phyloP scores from a whole-genome alignment of 2,888 invertebrate species.

The Graphium colonna region DNA sequence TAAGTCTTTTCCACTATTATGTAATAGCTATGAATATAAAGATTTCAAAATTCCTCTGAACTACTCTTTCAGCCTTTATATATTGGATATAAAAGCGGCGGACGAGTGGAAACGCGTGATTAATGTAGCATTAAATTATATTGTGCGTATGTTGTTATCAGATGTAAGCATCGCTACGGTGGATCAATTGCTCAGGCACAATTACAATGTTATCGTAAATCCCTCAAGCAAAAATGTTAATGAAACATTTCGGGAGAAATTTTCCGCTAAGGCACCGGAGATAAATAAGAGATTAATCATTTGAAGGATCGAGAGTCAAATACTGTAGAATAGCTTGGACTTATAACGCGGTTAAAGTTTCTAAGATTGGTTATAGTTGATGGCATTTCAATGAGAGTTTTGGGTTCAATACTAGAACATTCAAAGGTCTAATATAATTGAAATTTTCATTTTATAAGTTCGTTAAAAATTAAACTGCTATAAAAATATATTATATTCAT shows the following conservation, averaged over 20 bases:
- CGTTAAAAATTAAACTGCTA: no score
- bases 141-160: slow-evolving; percentile 8
- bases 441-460: no score
- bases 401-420: no score
- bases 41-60: no score
- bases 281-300: slow-evolving; percentile 13
- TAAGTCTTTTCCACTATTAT: no score
- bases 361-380: no score
- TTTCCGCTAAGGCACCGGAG: neutral
- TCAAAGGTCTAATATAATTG: no score
- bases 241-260: slow-evolving; percentile 13
- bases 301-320: slow-evolving; percentile 14
- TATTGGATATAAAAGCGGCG: neutral
- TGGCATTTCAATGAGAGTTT: no score
- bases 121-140: slow-evolving; percentile 3
- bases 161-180: neutral
- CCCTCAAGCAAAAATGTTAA: slow-evolving; percentile 10
- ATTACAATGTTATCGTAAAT: neutral
- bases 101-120: slow-evolving; percentile 1
- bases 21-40: no score
- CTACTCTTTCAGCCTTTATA: neutral
- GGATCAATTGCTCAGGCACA: neutral
- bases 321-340: neutral
- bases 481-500: no score
- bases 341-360: neutral